phyloP scores from a whole-genome alignment of 1,140 invertebrate genomes.

The Riptortus pedestris region DNA sequence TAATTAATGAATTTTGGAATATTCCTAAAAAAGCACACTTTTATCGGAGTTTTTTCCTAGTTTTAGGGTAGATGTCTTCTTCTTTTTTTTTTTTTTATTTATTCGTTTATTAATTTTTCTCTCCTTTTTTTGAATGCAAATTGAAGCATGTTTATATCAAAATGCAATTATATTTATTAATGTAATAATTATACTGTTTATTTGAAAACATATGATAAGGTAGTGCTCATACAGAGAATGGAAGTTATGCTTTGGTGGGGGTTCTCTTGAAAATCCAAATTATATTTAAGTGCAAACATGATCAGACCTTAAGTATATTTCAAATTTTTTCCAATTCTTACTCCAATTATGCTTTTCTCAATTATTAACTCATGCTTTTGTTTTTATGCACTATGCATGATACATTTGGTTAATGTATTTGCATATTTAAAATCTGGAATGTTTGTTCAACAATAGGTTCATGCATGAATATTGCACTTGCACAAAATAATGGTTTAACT shows the following conservation, averaged over 20 bases:
- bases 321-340: too few relatives aligned
- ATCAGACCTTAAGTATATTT: too few relatives aligned
- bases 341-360: conserved; percentile 10
- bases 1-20: background rate
- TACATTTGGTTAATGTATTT: conserved; percentile 22
- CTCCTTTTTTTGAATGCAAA: background rate
- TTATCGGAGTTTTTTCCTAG: background rate
- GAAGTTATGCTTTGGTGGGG: too few relatives aligned
- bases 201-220: too few relatives aligned
- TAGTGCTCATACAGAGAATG: too few relatives aligned
- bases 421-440: conserved; percentile 24
- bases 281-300: too few relatives aligned
- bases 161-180: too few relatives aligned
- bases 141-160: background rate
- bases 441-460: conserved; percentile 15
- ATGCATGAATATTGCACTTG: conserved; percentile 20
- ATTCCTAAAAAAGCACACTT: background rate
- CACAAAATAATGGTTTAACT: conserved; percentile 7
- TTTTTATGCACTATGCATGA: conserved; percentile 26
- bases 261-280: too few relatives aligned
- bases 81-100: conserved; percentile 5
- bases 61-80: background rate
- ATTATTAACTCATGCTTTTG: conserved; percentile 20
- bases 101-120: conserved; percentile 5
- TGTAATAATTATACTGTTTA: too few relatives aligned